Evolutionary conservation across 2,797 vertebrate genomes (phyloP).

Genomic region (Ctenopoma multispine): DNA sequence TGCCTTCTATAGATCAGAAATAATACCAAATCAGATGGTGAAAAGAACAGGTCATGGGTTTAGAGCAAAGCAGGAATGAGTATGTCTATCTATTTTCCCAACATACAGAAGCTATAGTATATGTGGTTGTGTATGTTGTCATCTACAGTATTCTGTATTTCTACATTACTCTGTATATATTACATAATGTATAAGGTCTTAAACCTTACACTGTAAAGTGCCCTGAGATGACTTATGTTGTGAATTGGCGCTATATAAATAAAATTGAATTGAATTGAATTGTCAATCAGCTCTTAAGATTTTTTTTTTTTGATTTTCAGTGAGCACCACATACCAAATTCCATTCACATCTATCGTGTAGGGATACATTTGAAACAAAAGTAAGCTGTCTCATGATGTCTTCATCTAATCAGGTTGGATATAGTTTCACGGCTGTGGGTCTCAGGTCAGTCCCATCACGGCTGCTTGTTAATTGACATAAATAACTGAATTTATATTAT

Average conservation of each 20-base stretch:
- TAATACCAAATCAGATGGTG: not conserved
- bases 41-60: not conserved
- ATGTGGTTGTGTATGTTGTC: not conserved
- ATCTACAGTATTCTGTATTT: too few relatives aligned
- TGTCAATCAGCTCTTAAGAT: not conserved
- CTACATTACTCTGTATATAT: too few relatives aligned
- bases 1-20: conserved; percentile 15
- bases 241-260: too few relatives aligned
- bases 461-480: not conserved
- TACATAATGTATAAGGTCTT: too few relatives aligned
- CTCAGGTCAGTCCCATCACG: too few relatives aligned
- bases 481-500: not conserved
- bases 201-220: too few relatives aligned
- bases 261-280: too few relatives aligned
- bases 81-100: not conserved
- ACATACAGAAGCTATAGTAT: not conserved
- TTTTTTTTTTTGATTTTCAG: not conserved
- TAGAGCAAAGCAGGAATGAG: not conserved
- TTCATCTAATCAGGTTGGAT: not conserved
- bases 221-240: too few relatives aligned
- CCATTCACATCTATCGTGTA: too few relatives aligned
- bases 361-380: too few relatives aligned
- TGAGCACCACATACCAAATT: not conserved
- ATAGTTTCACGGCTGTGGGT: not conserved
- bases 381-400: too few relatives aligned